Conservation (phyloP, 1,140 invertebrate species). For the Adelges cooleyi region DNA sequence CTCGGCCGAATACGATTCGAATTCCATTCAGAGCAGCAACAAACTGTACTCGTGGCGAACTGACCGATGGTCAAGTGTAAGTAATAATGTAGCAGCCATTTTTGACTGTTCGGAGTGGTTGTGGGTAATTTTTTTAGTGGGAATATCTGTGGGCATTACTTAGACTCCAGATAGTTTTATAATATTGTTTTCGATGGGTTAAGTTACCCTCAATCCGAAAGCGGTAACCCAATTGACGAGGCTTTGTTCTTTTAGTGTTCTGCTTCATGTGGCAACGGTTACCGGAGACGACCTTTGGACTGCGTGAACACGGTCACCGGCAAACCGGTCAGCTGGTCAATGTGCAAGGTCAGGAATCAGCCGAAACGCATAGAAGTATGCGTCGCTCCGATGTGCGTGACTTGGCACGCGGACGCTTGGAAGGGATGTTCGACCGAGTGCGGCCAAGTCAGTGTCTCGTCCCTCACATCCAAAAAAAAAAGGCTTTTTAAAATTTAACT, state of each 20-base stretch:
- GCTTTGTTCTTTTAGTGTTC: slow-evolving; percentile 64
- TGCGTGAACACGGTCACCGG: slow-evolving; percentile 39
- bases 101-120: background rate
- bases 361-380: slow-evolving; percentile 5
- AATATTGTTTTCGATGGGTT: no score
- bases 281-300: slow-evolving; percentile 50
- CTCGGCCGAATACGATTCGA: background rate
- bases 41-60: slow-evolving; percentile 1
- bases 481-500: no score
- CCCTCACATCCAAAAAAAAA: no score
- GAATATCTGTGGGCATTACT: no score
- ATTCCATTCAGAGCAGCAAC: background rate
- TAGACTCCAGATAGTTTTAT: no score
- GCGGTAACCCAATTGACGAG: no score
- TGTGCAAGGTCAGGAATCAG: slow-evolving; percentile 1
- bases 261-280: slow-evolving; percentile 53
- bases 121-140: no score
- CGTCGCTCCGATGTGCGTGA: slow-evolving; percentile 4
- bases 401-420: slow-evolving; percentile 41
- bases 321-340: background rate
- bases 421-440: slow-evolving; percentile 35
- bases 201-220: no score
- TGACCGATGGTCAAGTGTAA: slow-evolving; percentile 8
- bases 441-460: slow-evolving; percentile 36
- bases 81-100: background rate